These are phyloP conservation scores for Mythimna ferrago DNA, from an alignment of 2,888 invertebrate species.

Conservation along the genomic window DNA sequence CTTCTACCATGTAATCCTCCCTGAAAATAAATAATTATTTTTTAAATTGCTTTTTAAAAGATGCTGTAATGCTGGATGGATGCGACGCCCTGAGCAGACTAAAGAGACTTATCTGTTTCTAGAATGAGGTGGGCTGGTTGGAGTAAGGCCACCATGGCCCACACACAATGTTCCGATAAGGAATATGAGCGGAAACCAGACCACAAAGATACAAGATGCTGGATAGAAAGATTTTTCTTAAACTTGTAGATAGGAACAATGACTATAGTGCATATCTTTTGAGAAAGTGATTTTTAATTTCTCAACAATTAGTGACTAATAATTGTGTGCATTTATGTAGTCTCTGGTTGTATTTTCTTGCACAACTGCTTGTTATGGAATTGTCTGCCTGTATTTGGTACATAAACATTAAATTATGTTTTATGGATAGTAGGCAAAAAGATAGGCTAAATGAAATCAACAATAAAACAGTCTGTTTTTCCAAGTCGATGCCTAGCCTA, in stretches of 20 bases:
- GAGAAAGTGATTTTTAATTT: too few relatives aligned
- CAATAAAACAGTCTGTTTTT: constrained; percentile 17
- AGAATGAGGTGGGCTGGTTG: too few relatives aligned
- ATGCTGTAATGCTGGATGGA: not conserved
- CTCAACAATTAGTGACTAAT: not conserved
- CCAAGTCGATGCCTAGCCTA: constrained; percentile 26
- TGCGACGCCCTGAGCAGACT: too few relatives aligned
- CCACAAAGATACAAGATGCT: too few relatives aligned
- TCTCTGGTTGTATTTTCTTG: not conserved
- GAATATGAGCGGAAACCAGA: too few relatives aligned
- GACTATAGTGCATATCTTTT: too few relatives aligned
- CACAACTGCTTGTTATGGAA: not conserved
- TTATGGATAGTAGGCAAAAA: not conserved
- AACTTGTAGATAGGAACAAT: not conserved
- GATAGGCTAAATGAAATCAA: not conserved
- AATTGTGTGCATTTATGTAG: not conserved
- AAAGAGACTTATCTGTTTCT: too few relatives aligned
- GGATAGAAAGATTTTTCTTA: not conserved
- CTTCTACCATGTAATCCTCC: constrained; percentile 99
- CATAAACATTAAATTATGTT: not conserved
- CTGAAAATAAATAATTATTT: constrained; percentile 83
- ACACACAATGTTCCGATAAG: too few relatives aligned
- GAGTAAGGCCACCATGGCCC: too few relatives aligned
- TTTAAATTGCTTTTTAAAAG: not conserved
- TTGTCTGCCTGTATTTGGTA: not conserved